Evolutionary conservation across 2,888 invertebrate species (phyloP), one percentile per base, ranked within the genome.

Genomic region (Tenthredo amoena): DNA sequence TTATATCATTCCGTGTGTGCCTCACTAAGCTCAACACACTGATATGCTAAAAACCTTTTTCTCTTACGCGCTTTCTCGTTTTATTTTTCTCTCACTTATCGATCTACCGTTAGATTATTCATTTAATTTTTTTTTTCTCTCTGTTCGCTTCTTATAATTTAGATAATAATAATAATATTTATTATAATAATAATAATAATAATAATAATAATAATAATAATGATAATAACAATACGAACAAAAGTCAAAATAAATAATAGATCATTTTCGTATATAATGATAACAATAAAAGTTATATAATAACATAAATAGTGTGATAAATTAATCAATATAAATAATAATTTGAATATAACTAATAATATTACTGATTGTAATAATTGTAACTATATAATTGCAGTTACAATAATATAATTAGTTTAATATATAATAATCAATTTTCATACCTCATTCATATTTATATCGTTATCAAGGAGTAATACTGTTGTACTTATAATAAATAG

Each of bases 41-140:
- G 93, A 93, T 93, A 93, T 93, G 93, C 93, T 93, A 93, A 91
- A 89, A 68, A 91, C 89, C 90, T 89, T 89, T 91, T 85, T 87
- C 88, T 87, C 76, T 86, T 76, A 76, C 85, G 77, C 86, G 74
- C 81, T 86, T 83, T 34, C 34, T 68, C 47, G n/a, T 31, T 62
- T 34, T 40, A 10, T 26, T 81, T 62, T 58, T 58, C 37, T 58
- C 85, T 85, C 87, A 72, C 89, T 88, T 89, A 88, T 87, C 87
- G 84, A 88, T 89, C 87, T 89, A 89, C 68, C 87, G 86, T 90
- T 88, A 88, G 88, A 89, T 77, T 62, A 76, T 83, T 85, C 71
- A 50, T 65, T 58, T 77, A 50, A 43, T 87, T 85, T n/a, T 15
- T 62, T 79, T 84, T 62, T 58, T 74, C 62, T 87, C 47, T 37